Conservation (phyloP, 2,888 invertebrate species). For the Chloroclystis v-ata region DNA sequence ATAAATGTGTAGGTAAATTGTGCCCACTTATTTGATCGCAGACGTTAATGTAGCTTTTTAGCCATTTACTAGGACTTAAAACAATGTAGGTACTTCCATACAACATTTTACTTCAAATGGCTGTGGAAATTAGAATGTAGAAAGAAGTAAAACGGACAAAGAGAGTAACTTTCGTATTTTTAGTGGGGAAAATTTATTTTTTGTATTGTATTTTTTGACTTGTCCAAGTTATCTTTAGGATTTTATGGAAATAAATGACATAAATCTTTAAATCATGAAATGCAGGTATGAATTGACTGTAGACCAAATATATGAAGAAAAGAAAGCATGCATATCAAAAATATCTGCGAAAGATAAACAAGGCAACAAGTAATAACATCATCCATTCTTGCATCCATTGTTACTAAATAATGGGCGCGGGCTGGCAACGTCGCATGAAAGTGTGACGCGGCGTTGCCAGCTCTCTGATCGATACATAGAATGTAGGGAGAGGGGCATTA, state of each 20-base stretch:
- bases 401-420: slow-evolving; percentile 48
- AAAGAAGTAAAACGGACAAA: too few species aligned
- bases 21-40: background rate
- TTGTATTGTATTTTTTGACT: too few species aligned
- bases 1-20: background rate
- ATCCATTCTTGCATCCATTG: slow-evolving; percentile 41
- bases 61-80: too few species aligned
- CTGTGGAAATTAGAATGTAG: too few species aligned
- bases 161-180: too few species aligned
- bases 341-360: slow-evolving; percentile 22
- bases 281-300: background rate
- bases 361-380: slow-evolving; percentile 60
- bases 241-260: too few species aligned
- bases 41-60: too few species aligned
- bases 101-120: too few species aligned
- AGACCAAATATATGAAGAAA: slow-evolving; percentile 1
- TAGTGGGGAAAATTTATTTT: too few species aligned
- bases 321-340: slow-evolving; percentile 10
- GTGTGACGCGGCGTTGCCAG: slow-evolving; percentile 31
- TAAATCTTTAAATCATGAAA: too few species aligned
- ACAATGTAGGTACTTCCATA: too few species aligned
- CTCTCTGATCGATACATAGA: slow-evolving; percentile 23
- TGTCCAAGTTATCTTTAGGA: too few species aligned
- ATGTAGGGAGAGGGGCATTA: slow-evolving; percentile 20
- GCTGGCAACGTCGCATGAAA: slow-evolving; percentile 65